Evolutionary conservation across 2,888 invertebrate species (phyloP).

Genomic region (Rhodophaea formosa): DNA sequence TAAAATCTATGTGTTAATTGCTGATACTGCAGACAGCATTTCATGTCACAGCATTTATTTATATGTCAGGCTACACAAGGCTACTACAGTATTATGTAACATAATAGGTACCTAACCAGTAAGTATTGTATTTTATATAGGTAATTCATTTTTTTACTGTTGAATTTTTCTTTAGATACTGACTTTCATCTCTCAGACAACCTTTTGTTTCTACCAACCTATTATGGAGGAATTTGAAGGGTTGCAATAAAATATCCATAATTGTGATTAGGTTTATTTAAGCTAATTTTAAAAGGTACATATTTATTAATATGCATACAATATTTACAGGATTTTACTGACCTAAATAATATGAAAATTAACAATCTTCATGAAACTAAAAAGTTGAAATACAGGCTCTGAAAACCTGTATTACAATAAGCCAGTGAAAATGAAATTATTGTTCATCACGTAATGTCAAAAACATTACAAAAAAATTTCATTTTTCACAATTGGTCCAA

Average conservation of each 20-base stretch:
- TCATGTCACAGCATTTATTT: too few relatives aligned
- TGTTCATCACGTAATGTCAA: constrained; percentile 12
- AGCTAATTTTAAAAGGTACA: constrained; percentile 57
- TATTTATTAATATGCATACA: constrained; percentile 38
- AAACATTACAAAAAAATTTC: constrained; percentile 20
- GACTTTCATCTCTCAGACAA: too few relatives aligned
- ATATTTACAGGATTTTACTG: constrained; percentile 32
- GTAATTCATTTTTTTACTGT: too few relatives aligned
- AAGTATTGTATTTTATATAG: too few relatives aligned
- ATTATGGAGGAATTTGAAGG: background rate
- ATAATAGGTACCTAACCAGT: too few relatives aligned
- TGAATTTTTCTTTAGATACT: too few relatives aligned
- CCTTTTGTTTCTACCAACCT: too few relatives aligned
- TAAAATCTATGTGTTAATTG: too few relatives aligned
- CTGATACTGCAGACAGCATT: too few relatives aligned
- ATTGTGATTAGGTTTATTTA: constrained; percentile 53
- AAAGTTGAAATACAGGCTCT: background rate
- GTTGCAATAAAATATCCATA: constrained; percentile 23
- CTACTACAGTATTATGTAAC: too few relatives aligned
- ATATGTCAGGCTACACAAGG: too few relatives aligned
- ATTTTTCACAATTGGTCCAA: constrained; percentile 34
- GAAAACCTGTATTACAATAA: constrained; percentile 16
- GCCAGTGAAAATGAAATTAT: constrained; percentile 22
- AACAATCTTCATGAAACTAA: background rate
- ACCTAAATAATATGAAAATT: too few relatives aligned